Conservation (phyloP, 2,888 invertebrate species). For the Abrostola tripartita region DNA sequence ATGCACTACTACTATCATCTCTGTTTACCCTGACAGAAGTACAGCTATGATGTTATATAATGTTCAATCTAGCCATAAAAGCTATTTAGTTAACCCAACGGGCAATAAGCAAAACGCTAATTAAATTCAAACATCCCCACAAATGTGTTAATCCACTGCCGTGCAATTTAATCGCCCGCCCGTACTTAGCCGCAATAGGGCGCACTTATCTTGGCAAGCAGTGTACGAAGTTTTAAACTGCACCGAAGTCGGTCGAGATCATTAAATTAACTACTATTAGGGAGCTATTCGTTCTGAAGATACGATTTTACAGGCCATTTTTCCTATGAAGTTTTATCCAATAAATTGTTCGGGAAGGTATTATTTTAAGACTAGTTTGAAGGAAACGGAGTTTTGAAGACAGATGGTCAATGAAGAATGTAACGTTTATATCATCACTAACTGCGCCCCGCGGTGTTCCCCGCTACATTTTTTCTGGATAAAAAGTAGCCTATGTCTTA, state of each 20-base stretch:
- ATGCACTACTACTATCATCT: no score
- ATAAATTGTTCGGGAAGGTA: no score
- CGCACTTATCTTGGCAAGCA: slow-evolving; percentile 40
- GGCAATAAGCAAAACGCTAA: slow-evolving; percentile 22
- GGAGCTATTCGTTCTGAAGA: slow-evolving; percentile 13
- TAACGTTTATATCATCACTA: no score
- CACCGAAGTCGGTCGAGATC: slow-evolving; percentile 17
- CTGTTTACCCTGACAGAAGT: no score
- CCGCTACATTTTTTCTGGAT: no score
- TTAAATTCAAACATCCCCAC: slow-evolving; percentile 29
- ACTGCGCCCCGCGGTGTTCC: neutral
- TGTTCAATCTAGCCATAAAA: neutral
- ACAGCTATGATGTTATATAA: neutral
- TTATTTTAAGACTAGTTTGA: no score
- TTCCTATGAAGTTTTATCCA: neutral
- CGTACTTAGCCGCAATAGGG: slow-evolving; percentile 43
- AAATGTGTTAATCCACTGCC: slow-evolving; percentile 26
- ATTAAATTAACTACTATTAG: slow-evolving; percentile 26
- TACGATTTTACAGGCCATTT: neutral
- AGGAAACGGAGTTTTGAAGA: no score
- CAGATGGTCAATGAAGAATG: no score
- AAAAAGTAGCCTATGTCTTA: no score
- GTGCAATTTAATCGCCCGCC: slow-evolving; percentile 28
- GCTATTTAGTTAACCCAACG: neutral
- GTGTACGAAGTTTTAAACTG: slow-evolving; percentile 30